Percentiles rank a stretch among this genome's conserved stretches.
Conservation (phyloP, 2,797 vertebrate species). For the Nothura maculosa region DNA sequence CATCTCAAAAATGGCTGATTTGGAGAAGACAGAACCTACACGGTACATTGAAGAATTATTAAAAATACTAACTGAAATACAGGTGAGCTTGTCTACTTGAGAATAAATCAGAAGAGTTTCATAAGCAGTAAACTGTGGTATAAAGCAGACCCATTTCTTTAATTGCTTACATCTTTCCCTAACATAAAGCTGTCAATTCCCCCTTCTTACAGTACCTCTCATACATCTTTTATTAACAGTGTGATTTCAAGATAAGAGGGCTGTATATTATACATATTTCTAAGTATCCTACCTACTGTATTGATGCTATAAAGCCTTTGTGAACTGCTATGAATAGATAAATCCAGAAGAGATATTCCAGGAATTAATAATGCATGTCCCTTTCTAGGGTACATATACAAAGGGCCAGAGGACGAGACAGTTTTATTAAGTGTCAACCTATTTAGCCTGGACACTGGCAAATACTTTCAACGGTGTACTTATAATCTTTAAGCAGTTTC, state of each 20-base stretch:
- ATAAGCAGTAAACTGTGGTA: background rate
- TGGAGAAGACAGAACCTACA: background rate
- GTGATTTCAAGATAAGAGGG: slow-evolving; percentile 4
- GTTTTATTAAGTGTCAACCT: background rate
- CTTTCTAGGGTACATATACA: background rate
- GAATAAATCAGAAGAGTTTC: slow-evolving; percentile 37
- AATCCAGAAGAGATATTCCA: background rate
- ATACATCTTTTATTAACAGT: background rate
- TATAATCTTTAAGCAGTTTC: background rate
- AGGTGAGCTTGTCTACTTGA: background rate
- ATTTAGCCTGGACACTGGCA: background rate
- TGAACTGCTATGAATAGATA: background rate
- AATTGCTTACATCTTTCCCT: slow-evolving; percentile 4
- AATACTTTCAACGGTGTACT: background rate
- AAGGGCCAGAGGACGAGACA: background rate
- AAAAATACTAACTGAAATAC: slow-evolving; percentile 7
- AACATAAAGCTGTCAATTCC: slow-evolving; percentile 40
- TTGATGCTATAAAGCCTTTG: background rate
- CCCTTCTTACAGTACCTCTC: background rate
- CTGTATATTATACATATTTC: background rate
- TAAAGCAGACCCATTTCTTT: slow-evolving; percentile 23
- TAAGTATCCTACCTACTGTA: background rate
- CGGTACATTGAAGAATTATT: background rate
- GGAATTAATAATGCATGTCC: background rate
- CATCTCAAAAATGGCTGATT: background rate